phyloP scores from a whole-genome alignment of 2,113 vertebrate species.

The Oreochromis spilurus region DNA sequence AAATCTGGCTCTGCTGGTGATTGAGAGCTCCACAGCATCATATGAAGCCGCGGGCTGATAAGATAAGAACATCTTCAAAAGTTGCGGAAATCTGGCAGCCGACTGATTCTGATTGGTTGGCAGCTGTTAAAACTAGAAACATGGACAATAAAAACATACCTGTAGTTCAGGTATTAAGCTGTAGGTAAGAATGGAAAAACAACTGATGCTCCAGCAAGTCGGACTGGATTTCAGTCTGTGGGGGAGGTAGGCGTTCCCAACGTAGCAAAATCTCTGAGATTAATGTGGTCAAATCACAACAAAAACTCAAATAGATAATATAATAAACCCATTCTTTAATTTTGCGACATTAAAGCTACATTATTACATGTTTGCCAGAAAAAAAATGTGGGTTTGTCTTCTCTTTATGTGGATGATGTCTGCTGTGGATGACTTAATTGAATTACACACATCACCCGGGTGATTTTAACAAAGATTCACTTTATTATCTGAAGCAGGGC shows the following conservation, averaged over 20 bases:
- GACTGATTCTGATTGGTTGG: neutral
- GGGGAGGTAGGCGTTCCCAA: neutral
- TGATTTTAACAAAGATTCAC: neutral
- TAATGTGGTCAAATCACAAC: neutral
- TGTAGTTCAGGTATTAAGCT: neutral
- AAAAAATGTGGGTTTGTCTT: neutral
- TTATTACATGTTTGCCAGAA: neutral
- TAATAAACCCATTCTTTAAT: neutral
- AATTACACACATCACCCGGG: neutral
- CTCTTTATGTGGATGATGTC: neutral
- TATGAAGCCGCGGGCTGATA: neutral
- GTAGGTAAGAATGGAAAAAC: neutral
- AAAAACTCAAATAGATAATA: neutral
- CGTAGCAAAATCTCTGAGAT: neutral
- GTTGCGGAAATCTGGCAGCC: neutral
- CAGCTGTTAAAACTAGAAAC: neutral
- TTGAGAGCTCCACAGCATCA: neutral
- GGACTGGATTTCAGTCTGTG: neutral
- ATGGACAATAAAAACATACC: neutral
- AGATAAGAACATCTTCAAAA: neutral
- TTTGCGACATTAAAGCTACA: neutral
- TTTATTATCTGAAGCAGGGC: neutral
- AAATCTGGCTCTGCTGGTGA: neutral
- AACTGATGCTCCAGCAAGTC: neutral
- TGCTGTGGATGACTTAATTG: neutral